phyloP scores from a whole-genome alignment of 2,797 vertebrate species.

The Furcifer pardalis region DNA sequence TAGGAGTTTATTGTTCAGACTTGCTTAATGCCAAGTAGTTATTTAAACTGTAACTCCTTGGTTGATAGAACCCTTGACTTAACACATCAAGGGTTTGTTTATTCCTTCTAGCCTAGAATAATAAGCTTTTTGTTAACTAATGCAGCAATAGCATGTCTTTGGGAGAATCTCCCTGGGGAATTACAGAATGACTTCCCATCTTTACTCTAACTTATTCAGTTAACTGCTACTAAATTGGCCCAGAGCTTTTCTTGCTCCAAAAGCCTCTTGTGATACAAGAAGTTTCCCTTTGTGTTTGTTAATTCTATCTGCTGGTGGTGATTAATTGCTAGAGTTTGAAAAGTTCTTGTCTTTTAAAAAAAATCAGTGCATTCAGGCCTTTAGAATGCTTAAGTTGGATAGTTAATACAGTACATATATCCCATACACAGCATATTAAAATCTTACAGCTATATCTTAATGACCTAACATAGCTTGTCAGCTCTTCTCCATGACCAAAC shows the following conservation, averaged over 20 bases:
- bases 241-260: not conserved
- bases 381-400: not conserved
- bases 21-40: not conserved
- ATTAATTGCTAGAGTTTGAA: not conserved
- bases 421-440: not conserved
- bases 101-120: not conserved
- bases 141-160: not conserved
- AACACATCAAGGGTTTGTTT: not conserved
- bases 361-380: not conserved
- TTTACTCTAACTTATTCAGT: constrained; percentile 30
- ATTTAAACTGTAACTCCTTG: not conserved
- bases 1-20: not conserved
- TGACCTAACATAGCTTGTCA: not conserved
- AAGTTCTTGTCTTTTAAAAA: constrained; percentile 29
- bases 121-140: not conserved
- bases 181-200: not conserved
- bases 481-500: no score
- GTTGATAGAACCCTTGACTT: not conserved
- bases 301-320: not conserved
- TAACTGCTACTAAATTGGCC: rapidly evolving
- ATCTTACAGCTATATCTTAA: not conserved
- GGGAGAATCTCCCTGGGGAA: not conserved
- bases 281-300: not conserved
- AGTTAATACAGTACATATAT: not conserved
- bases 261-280: constrained; percentile 5